Evolutionary conservation across 1,140 invertebrate genomes (phyloP), one percentile per base, ranked within the genome.

Genomic region (Cotesia vestalis): DNA sequence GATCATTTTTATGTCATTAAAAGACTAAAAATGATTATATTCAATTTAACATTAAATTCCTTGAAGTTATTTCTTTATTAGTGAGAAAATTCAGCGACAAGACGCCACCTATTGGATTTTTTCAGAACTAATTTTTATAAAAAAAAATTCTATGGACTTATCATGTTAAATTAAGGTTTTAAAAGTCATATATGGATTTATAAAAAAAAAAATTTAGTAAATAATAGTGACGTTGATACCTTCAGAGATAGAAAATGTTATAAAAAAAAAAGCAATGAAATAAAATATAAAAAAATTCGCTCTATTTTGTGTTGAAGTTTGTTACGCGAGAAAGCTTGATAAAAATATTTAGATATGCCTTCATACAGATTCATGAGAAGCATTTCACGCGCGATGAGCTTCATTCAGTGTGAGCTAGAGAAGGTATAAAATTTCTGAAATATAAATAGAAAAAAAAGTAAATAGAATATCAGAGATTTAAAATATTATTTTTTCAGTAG

Each of bases 331-430:
- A 63, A 61, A 53, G 61, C 38, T 6, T 36, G 69, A 71, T 72
- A 66, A 72, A 72, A 72, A 72, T 72, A 72, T 72, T 72, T 72
- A 66, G 63, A 72, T 72, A 72, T 38, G 70, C 53, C 62, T 72
- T 72, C 70, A 72, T 72, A 62, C 70, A 72, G 70, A 72, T 72
- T 72, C 70, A 72, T 72, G 70, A 72, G 70, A 20, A 27, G 36
- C 61, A 46, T 71, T 71, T 71, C 55, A 71, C 69, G 59, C 59
- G 59, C 27, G 38, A 59, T 70, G 57, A 46, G 67, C 67, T 57
- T 36, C 67, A 61, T 61, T 71, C 34, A 27, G 27, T 1, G 27
- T 71, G 34, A 53, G 61, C 27, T 27, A 27, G 27, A 27, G 27
- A 27, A 27, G 27, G 27, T 27, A 46, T 66, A 59, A 59, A 71